Evolutionary conservation across 2,113 vertebrate species (phyloP).

Genomic region (Psittacula cyanocephala): DNA sequence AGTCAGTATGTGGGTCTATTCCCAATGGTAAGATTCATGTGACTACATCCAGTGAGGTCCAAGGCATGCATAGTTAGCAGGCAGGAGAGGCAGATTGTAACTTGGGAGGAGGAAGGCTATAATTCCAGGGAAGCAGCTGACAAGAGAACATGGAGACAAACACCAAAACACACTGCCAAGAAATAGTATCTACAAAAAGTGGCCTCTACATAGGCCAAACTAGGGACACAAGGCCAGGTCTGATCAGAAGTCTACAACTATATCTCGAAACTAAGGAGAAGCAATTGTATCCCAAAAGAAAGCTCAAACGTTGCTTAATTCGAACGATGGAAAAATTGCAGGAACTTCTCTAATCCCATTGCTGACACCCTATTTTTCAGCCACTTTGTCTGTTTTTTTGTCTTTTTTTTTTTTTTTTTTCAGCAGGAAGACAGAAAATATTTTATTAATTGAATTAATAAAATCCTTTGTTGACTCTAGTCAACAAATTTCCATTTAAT

Average conservation of each 20-base stretch:
- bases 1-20: neutral
- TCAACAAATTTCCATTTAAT: constrained; percentile 29
- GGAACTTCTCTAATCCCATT: constrained; percentile 20
- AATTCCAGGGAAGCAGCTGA: neutral
- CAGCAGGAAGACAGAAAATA: neutral
- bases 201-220: neutral
- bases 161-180: neutral
- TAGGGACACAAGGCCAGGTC: neutral
- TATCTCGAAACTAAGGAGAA: neutral
- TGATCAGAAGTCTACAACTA: neutral
- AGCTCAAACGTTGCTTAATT: neutral
- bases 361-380: constrained; percentile 22
- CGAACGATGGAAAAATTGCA: constrained; percentile 19
- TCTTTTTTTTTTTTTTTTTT: neutral
- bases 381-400: neutral
- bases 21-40: neutral
- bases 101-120: neutral
- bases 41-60: neutral
- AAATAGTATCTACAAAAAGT: neutral
- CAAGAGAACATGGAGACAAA: neutral
- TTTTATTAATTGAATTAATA: constrained; percentile 65
- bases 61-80: accelerated
- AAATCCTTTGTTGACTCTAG: constrained; percentile 40
- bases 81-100: neutral
- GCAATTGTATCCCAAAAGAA: neutral